A percentile compares a stretch with the other conserved stretches of the same genome.
Evolutionary conservation across 2,113 vertebrate genomes (phyloP).

Genomic region (Sander vitreus): DNA sequence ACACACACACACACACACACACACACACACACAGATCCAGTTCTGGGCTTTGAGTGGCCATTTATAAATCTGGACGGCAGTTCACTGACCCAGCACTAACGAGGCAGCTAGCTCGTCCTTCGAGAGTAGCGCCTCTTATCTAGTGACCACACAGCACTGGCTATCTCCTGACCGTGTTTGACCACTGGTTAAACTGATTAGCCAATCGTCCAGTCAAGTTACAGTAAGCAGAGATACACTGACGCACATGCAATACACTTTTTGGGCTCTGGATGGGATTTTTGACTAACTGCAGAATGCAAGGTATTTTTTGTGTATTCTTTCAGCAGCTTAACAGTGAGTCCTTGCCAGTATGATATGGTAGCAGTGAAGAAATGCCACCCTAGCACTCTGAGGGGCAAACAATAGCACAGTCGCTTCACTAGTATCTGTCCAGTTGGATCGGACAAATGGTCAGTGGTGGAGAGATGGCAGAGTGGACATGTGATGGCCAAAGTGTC

Average conservation of each 20-base stretch:
- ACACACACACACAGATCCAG: conserved; percentile 35
- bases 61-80: conserved; percentile 83
- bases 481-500: conserved; percentile 79
- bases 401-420: conserved; percentile 38
- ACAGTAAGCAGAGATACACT: conserved; percentile 60
- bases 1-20: conserved; percentile 22
- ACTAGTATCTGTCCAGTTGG: conserved; percentile 55
- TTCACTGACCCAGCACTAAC: conserved; percentile 84
- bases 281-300: conserved; percentile 12
- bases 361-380: conserved; percentile 25
- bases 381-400: conserved; percentile 5
- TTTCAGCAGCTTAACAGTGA: conserved; percentile 11
- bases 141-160: conserved; percentile 67
- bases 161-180: conserved; percentile 71
- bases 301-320: conserved; percentile 20
- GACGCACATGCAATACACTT: conserved; percentile 15
- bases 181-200: conserved; percentile 74
- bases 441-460: conserved; percentile 70
- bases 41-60: conserved; percentile 75
- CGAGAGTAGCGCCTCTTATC: conserved; percentile 67
- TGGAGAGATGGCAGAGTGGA: conserved; percentile 69
- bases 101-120: conserved; percentile 59
- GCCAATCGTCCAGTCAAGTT: conserved; percentile 47
- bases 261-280: conserved; percentile 13
- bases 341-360: background rate